Evolutionary conservation across 1,140 invertebrate species (phyloP), one percentile per base, ranked within the genome.

Genomic region (Zaprionus kolodkinae): DNA sequence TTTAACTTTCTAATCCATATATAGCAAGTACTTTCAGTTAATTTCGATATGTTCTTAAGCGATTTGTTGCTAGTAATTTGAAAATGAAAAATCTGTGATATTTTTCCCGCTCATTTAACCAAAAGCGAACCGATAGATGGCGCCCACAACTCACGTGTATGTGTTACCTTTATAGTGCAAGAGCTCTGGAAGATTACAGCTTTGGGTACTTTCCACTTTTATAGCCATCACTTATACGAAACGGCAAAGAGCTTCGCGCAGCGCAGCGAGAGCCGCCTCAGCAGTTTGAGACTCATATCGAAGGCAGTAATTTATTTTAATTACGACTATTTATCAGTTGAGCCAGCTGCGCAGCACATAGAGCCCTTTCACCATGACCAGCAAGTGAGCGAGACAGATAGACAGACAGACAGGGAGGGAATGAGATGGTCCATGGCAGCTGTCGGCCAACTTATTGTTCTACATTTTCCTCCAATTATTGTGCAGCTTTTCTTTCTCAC

Each of bases 391-490:
- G 40, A 48, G 40, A 61, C 25, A 40, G 13, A 11, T n/a, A 59
- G 56, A 13, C 43, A 52, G 30, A 52, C 11, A 9, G n/a, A 21
- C 25, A 38, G 15, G 45, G 45, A 5, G 45, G 15, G n/a, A 57
- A 35, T 13, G 30, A 63, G 45, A 52, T 6, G 21, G 15, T 12
- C 27, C 45, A 43, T 65, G 45, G 36, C 71, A 56, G 64, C 71
- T 67, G 71, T 67, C 48, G 65, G 36, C 43, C 65, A 80, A 74
- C 63, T 80, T 66, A 74, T 83, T 87, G 83, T 71, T 81, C 79
- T 76, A 87, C 52, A 86, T 76, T 85, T 78, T 75, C 54, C 67
- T 68, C 71, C 71, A 72, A 85, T 85, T 85, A 75, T 64, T 52
- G 66, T 66, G 38, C 54, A 60, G 33, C 21, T 78, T 74, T 65